Evolutionary conservation across 2,113 vertebrate species (phyloP), one percentile per base, ranked within the genome.

Genomic region (Xenopus laevis): DNA sequence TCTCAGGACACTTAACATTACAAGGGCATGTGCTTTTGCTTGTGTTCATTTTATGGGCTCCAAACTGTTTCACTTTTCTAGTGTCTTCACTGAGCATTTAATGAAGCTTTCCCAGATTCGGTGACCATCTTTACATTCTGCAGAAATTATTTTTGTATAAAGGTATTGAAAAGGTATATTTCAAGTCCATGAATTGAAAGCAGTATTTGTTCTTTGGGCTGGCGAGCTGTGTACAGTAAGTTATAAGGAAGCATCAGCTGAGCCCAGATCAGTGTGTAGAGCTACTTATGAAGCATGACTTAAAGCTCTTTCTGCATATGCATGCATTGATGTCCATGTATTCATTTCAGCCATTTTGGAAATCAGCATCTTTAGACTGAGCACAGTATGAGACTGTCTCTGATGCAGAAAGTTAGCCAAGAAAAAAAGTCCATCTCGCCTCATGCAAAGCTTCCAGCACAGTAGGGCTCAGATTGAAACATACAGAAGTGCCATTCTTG

Each of bases 131-230:
- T n/a, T 91, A 92, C 92, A 87, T 94, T 92, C 92, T 91, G 92
- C 89, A 94, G 89, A 91, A 92, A 91, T 55, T 97, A 96, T 97
- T 98, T 98, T 98, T 98, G 93, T 98, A 98, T 92, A 93, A 95
- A 94, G 92, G 91, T 93, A 91, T 95, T 95, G 90, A 89, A 95
- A 91, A 90, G 87, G 92, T 94, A 89, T 93, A 94, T 93, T 94
- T 98, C 93, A 92, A 93, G 88, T 88, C 89, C 93, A 84, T 91
- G 90, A 91, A 89, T 91, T 92, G 92, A 95, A 92, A 90, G 79
- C 83, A 91, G 87, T 92, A 92, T 90, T 90, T 72, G 47, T 74
- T 27, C 79, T 84, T 87, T 91, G 82, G 78, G 78, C 88, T 90
- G 89, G 89, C 87, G 89, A 84, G 84, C 86, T 89, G 82, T 87